Percentiles rank a stretch among this genome's conserved stretches.
Conservation (phyloP, 1,140 invertebrate genomes). For the Scaptomyza pallida region DNA sequence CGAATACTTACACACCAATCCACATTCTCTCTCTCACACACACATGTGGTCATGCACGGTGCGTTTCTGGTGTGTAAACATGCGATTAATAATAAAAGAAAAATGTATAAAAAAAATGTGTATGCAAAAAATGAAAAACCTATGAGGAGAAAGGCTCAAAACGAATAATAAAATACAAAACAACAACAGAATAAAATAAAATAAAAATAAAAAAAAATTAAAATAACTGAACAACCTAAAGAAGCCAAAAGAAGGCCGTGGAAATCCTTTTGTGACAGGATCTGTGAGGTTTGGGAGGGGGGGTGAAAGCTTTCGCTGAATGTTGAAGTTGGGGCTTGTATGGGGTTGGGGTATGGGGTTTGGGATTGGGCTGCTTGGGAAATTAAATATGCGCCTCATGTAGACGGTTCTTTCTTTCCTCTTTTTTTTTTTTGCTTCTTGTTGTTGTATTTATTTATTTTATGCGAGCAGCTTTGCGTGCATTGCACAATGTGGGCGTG, state of each 20-base stretch:
- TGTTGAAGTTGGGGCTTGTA: too few relatives aligned
- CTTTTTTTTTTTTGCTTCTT: too few relatives aligned
- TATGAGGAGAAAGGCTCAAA: slow-evolving; percentile 38
- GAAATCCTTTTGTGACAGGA: slow-evolving; percentile 72
- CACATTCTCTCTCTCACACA: slow-evolving; percentile 12
- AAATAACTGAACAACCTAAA: slow-evolving; percentile 42
- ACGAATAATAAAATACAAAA: slow-evolving; percentile 37
- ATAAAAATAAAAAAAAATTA: slow-evolving; percentile 25
- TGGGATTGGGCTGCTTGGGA: slow-evolving; percentile 15
- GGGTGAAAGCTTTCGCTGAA: too few relatives aligned
- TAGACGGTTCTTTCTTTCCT: slow-evolving; percentile 53
- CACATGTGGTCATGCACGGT: slow-evolving; percentile 38
- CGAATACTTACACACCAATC: background rate
- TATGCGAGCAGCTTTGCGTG: slow-evolving; percentile 74
- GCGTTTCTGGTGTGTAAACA: slow-evolving; percentile 74
- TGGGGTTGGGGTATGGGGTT: too few relatives aligned
- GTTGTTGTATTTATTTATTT: slow-evolving; percentile 68
- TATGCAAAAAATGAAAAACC: slow-evolving; percentile 64
- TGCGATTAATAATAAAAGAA: slow-evolving; percentile 77
- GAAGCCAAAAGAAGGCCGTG: slow-evolving; percentile 52
- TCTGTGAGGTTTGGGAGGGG: slow-evolving; percentile 13
- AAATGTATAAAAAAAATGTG: slow-evolving; percentile 57
- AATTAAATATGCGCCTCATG: slow-evolving; percentile 80
- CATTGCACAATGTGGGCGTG: slow-evolving; percentile 47
- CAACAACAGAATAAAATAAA: slow-evolving; percentile 11